Conservation (phyloP, 2,797 vertebrate genomes). For the Decapterus maruadsi region DNA sequence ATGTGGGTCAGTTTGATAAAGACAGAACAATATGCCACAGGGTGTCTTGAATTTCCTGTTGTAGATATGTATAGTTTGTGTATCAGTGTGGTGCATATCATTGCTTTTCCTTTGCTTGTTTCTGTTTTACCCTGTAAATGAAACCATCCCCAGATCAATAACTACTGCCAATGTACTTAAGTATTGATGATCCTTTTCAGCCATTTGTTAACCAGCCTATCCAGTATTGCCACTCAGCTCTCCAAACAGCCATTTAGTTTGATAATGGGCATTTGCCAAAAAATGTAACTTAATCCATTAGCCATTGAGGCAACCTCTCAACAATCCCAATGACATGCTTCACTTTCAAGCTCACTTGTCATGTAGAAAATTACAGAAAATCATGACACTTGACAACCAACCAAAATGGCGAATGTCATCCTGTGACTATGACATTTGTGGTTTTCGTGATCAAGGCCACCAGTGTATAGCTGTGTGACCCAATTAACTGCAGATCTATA, state of each 20-base stretch:
- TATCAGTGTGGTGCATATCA: neutral
- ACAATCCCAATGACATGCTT: neutral
- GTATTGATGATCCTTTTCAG: conserved; percentile 28
- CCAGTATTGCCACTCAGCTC: conserved; percentile 19
- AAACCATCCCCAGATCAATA: conserved; percentile 15
- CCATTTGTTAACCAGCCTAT: conserved; percentile 21
- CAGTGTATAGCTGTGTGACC: neutral
- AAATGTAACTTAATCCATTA: neutral
- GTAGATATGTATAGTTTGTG: neutral
- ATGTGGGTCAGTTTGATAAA: conserved; percentile 32
- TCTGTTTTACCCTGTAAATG: neutral
- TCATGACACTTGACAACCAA: neutral
- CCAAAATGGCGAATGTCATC: neutral
- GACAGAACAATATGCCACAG: conserved; percentile 12
- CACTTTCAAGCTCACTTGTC: neutral
- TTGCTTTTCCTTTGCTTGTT: neutral
- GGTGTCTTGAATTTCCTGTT: conserved; percentile 19
- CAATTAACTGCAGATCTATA: neutral
- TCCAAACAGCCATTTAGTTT: conserved; percentile 21
- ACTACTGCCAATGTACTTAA: conserved; percentile 28
- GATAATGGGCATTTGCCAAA: conserved; percentile 7
- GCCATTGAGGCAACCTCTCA: neutral
- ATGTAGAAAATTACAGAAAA: neutral
- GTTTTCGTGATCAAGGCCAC: neutral
- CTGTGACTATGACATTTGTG: neutral